Conservation (phyloP, 2,888 invertebrate species). For the Coenonympha arcania region DNA sequence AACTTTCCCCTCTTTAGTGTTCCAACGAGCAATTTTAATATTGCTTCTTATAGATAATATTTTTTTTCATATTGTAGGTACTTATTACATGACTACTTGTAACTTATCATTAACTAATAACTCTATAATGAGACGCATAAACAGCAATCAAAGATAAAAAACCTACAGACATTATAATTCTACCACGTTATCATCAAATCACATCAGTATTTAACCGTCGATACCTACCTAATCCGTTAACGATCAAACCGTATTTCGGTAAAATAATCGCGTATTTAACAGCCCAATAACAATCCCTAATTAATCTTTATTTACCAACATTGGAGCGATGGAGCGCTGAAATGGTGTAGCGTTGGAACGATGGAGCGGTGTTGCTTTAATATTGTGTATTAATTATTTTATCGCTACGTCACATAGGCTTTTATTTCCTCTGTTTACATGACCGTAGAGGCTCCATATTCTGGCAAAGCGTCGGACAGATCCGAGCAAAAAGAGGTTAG, state of each 20-base stretch:
- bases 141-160: too few species aligned
- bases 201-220: constrained; percentile 3
- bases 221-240: constrained; percentile 15
- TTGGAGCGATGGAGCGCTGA: constrained; percentile 2
- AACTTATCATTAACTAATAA: too few species aligned
- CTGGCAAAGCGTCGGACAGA: neutral
- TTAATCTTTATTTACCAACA: constrained; percentile 16
- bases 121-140: too few species aligned
- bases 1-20: too few species aligned
- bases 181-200: neutral
- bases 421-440: constrained; percentile 3
- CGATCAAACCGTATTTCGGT: constrained; percentile 7
- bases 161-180: neutral
- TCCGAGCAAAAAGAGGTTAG: too few species aligned
- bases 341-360: constrained; percentile 2
- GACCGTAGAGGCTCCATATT: neutral
- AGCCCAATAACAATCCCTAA: constrained; percentile 11
- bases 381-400: constrained; percentile 17
- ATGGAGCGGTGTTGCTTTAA: constrained; percentile 7
- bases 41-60: too few species aligned
- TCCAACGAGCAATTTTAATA: too few species aligned
- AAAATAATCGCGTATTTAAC: constrained; percentile 12
- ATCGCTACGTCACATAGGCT: constrained; percentile 13
- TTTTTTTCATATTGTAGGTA: too few species aligned
- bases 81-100: too few species aligned